Evolutionary conservation across 2,888 invertebrate genomes (phyloP).

Genomic region (Nesidiocoris tenuis): DNA sequence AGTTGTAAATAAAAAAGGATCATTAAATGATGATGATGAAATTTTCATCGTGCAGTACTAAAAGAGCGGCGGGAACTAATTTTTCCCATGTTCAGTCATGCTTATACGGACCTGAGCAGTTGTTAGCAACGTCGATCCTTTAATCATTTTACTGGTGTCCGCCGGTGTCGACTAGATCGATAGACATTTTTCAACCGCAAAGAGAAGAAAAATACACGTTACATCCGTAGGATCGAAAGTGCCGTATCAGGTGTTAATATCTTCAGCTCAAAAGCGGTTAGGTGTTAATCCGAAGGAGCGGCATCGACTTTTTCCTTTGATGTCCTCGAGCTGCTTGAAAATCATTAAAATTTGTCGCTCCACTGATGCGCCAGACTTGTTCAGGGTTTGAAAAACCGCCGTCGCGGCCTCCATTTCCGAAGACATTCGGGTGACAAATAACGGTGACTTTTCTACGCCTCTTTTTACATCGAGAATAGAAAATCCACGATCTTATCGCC

Average conservation of each 20-base stretch:
- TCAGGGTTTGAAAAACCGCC: neutral
- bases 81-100: too few species aligned
- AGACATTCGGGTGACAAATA: neutral
- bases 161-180: neutral
- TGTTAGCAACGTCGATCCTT: neutral
- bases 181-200: neutral
- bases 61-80: too few species aligned
- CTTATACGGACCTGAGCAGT: neutral
- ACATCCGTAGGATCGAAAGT: neutral
- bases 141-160: neutral
- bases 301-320: neutral
- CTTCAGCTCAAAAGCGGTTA: neutral
- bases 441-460: neutral
- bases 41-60: too few species aligned
- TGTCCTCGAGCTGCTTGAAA: neutral
- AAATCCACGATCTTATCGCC: too few species aligned
- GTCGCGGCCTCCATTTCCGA: neutral
- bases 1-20: too few species aligned
- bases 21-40: too few species aligned
- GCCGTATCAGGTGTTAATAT: neutral
- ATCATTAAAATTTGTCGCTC: neutral
- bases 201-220: neutral
- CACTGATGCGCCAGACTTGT: neutral
- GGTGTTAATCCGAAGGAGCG: neutral
- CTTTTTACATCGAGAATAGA: too few species aligned